phyloP scores from a whole-genome alignment of 2,888 invertebrate genomes.

The Diarsia rubi region DNA sequence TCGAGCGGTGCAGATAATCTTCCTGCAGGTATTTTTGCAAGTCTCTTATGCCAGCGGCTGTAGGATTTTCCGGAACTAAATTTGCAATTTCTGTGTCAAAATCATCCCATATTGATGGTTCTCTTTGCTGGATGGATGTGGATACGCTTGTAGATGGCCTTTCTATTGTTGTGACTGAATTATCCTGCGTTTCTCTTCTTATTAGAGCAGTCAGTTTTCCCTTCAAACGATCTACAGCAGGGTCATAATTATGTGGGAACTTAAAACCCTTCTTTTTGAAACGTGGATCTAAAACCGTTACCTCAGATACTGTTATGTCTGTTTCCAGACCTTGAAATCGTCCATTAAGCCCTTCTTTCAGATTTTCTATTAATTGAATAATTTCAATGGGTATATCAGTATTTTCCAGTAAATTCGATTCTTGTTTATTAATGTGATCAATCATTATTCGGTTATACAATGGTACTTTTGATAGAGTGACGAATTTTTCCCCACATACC shows the following conservation, averaged over 20 bases:
- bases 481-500: too few species aligned
- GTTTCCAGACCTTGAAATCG: slow-evolving; percentile 12
- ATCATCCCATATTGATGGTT: slow-evolving; percentile 2
- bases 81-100: slow-evolving; percentile 3
- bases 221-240: background rate
- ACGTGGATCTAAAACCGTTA: slow-evolving; percentile 11
- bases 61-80: slow-evolving; percentile 3
- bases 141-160: background rate
- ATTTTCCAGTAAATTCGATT: background rate
- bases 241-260: slow-evolving; percentile 10
- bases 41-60: slow-evolving; percentile 6
- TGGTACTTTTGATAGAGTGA: too few species aligned
- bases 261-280: slow-evolving; percentile 17
- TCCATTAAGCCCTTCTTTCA: slow-evolving; percentile 9
- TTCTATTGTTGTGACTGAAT: background rate
- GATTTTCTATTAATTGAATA: background rate
- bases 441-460: too few species aligned
- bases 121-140: background rate
- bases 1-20: slow-evolving; percentile 3
- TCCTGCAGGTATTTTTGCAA: background rate
- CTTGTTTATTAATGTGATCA: slow-evolving; percentile 14
- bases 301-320: background rate
- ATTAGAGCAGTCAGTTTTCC: background rate
- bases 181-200: background rate
- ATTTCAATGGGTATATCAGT: slow-evolving; percentile 1